These are phyloP conservation scores for Trachelus tabidus DNA, from an alignment of 2,888 invertebrate species.

Conservation along the genomic window DNA sequence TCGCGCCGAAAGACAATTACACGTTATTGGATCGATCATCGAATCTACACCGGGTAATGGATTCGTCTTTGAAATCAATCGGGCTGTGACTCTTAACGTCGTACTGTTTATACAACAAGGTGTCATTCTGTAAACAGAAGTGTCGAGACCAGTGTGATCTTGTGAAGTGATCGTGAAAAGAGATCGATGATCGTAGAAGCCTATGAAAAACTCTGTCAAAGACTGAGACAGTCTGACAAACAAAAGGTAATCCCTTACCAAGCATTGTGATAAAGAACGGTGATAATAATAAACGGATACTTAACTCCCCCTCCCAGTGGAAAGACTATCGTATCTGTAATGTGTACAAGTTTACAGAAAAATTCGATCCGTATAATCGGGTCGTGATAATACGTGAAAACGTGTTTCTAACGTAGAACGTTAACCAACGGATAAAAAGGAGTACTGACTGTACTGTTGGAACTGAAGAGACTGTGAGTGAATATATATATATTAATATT, in stretches of 20 bases:
- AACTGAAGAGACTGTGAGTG: neutral
- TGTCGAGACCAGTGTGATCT: neutral
- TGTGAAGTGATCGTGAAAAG: neutral
- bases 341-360: neutral
- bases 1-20: neutral
- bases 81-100: neutral
- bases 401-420: neutral
- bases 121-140: neutral
- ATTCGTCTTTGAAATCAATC: neutral
- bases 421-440: neutral
- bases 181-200: neutral
- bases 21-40: neutral
- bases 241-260: neutral
- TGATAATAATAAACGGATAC: neutral
- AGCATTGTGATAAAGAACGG: neutral
- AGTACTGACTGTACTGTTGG: neutral
- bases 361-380: neutral
- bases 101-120: neutral
- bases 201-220: neutral
- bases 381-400: neutral
- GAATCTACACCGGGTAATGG: neutral
- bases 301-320: neutral
- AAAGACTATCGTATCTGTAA: neutral
- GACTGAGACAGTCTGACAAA: neutral
- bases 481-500: slow-evolving; percentile 2